Evolutionary conservation across 2,888 invertebrate genomes (phyloP).

Genomic region (Lamellibrachia satsuma): DNA sequence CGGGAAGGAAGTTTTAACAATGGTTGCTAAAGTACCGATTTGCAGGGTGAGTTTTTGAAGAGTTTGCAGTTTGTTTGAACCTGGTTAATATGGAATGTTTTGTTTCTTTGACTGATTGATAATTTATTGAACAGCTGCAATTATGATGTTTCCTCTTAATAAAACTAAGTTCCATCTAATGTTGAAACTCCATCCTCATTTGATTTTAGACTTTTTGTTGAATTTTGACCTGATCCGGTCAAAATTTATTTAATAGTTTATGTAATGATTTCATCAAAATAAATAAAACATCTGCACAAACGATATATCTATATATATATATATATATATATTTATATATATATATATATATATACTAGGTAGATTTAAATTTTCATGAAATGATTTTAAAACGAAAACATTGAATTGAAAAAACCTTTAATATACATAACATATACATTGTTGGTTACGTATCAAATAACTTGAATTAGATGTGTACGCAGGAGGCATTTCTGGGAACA

Average conservation of each 20-base stretch:
- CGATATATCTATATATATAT: background rate
- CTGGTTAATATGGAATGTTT: background rate
- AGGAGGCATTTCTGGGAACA: background rate
- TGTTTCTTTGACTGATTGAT: background rate
- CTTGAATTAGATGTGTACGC: background rate
- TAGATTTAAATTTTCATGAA: no score
- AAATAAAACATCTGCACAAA: no score
- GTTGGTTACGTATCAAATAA: background rate
- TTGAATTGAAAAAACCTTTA: no score
- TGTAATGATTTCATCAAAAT: no score
- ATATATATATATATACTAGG: background rate
- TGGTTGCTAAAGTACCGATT: conserved; percentile 57
- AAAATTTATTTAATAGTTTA: no score
- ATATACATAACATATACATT: background rate
- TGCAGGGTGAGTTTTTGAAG: conserved; percentile 48
- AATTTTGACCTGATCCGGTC: no score
- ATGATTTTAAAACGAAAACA: no score
- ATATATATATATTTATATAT: background rate
- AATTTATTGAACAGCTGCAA: no score
- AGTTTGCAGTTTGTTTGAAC: background rate
- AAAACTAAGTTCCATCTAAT: no score
- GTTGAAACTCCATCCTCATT: no score
- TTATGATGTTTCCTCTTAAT: no score
- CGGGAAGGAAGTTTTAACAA: conserved; percentile 57
- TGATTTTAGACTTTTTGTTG: no score